These are phyloP conservation scores for Athene cunicularia DNA, from an alignment of 2,113 vertebrate species.

Conservation along the genomic window DNA sequence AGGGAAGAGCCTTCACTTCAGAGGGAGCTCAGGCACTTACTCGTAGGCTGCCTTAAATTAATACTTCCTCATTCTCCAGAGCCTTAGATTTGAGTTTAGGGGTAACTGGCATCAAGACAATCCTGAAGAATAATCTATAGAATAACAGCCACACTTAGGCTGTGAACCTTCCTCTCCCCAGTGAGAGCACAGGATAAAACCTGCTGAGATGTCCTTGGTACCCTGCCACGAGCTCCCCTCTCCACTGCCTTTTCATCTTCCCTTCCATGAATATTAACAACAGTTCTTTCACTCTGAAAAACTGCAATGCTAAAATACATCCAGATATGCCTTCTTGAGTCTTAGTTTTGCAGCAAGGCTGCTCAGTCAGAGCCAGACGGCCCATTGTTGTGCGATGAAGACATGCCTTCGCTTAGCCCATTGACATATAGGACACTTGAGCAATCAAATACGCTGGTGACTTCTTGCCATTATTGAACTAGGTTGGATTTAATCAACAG, in stretches of 20 bases:
- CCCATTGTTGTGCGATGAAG: not conserved
- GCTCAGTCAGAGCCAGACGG: not conserved
- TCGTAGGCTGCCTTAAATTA: not conserved
- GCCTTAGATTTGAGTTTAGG: not conserved
- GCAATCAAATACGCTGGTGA: not conserved
- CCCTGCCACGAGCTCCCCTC: slow-evolving; percentile 13
- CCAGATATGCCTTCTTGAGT: not conserved
- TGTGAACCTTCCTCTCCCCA: not conserved
- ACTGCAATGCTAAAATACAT: not conserved
- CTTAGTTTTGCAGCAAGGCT: not conserved
- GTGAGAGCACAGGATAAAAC: slow-evolving; percentile 27
- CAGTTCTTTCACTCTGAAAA: not conserved
- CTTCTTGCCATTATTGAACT: not conserved
- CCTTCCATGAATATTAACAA: slow-evolving; percentile 21
- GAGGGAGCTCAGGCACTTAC: not conserved
- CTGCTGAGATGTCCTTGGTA: slow-evolving; percentile 21
- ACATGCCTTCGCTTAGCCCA: not conserved
- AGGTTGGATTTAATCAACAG: slow-evolving; percentile 23
- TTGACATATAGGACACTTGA: not conserved
- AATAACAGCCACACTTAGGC: not conserved
- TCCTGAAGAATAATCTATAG: not conserved
- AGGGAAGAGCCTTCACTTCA: not conserved
- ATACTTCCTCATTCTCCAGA: not conserved
- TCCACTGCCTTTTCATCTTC: slow-evolving; percentile 23
- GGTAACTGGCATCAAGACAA: not conserved